Conservation (phyloP, 2,888 invertebrate species). For the Malachius bipustulatus region DNA sequence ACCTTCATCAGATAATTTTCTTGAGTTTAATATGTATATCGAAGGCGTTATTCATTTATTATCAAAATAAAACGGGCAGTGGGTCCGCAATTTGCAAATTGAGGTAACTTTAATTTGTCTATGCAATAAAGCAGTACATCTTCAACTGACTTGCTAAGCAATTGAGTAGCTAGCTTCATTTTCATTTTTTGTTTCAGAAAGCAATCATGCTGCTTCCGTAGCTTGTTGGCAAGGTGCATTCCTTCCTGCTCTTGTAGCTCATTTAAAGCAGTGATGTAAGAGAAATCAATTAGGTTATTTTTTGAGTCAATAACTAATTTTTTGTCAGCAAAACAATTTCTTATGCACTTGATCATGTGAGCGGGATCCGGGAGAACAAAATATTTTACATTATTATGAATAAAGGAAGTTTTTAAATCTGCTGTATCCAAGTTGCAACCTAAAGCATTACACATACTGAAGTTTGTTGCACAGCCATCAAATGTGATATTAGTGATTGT, state of each 20-base stretch:
- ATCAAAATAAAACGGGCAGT: not conserved
- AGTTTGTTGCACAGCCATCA: slow-evolving; percentile 19
- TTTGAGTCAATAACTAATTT: slow-evolving; percentile 6
- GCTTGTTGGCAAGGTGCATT: too few species aligned
- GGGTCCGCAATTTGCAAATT: not conserved
- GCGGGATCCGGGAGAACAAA: slow-evolving; percentile 12
- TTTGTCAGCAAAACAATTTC: slow-evolving; percentile 9
- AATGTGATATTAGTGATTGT: slow-evolving; percentile 17
- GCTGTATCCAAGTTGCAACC: slow-evolving; percentile 5
- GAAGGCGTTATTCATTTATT: not conserved
- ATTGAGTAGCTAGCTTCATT: too few species aligned
- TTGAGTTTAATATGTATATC: slow-evolving; percentile 5
- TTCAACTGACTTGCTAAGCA: too few species aligned
- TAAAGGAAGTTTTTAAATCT: slow-evolving; percentile 13
- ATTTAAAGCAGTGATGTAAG: slow-evolving; percentile 1
- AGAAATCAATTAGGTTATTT: slow-evolving; percentile 4
- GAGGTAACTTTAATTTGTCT: too few species aligned
- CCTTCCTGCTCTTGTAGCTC: slow-evolving; percentile 5
- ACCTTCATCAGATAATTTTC: slow-evolving; percentile 4
- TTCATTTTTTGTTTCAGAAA: too few species aligned
- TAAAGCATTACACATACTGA: slow-evolving; percentile 16
- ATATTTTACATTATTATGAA: slow-evolving; percentile 13
- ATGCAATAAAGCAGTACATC: too few species aligned
- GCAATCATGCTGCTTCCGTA: too few species aligned
- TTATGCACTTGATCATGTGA: slow-evolving; percentile 13